Base-by-base conservation (phyloP, 2,797 vertebrate species). In the Phalloptychus januarius region DNA sequence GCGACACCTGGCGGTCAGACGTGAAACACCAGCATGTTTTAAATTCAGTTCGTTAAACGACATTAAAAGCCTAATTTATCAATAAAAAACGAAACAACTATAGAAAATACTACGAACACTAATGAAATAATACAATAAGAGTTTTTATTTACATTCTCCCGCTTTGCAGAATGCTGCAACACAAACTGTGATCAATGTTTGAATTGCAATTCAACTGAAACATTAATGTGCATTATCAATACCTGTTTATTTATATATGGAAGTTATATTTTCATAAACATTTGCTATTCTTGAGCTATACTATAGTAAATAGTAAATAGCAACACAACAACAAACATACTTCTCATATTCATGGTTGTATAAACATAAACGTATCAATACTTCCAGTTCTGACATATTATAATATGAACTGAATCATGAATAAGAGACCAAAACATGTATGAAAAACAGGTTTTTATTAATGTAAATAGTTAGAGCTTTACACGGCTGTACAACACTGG, bases 401-500 rank as follows among this genome's bases (percentile, higher is more conserved):
- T 52, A 25, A 52, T 33, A 13, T 61, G 15, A 31, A 33, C 13
- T 7, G 58, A 61, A 33, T 61, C 31, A 33, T 2, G n/a, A 79
- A 36, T 69, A 71, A 78, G 8, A 31, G 48, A 84, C 48, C 74
- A 69, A 0, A 1, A 28, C 44, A 74, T 87, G 84, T 36, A 65
- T 65, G 83, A 91, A 90, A 92, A 90, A 89, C 84, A 90, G 87
- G 89, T 84, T 75, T 92, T 94, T 92, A 91, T 94, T 93, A 85
- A 73, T 84, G 90, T 91, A 91, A 93, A 93, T 87, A 83, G 58
- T 79, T 93, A 93, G 95, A 96, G 96, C 93, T 95, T 92, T 95
- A 94, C 94, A 96, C 96, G 86, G 94, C 96, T 96, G 96, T 95
- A 94, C 94, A 95, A 97, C 95, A 96, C 90, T 95, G 92, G 96